Evolutionary conservation across 2,113 vertebrate species (phyloP), one percentile per base, ranked within the genome.

Genomic region (Nyctibius bracteatus): DNA sequence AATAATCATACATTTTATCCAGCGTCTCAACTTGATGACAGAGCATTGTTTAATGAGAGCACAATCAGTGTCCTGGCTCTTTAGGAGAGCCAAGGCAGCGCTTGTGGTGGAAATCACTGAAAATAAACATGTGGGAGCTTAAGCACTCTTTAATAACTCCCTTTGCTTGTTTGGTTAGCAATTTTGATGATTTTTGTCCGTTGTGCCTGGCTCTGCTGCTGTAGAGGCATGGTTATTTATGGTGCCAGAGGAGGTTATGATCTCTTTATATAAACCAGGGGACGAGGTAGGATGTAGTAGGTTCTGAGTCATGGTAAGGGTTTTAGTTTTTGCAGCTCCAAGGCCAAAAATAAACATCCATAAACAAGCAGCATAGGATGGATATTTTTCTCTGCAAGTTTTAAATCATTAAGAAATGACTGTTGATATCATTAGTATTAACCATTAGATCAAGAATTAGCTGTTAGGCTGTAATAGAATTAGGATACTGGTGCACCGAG

Each of bases 131-230:
- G 74, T 87, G 92, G 93, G 78, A 89, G 78, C 66, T 90, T 89
- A 96, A 96, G 77, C 9, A 0, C 44, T 94, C 88, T 95, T 92
- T 94, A 97, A 92, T 85, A 95, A 93, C 86, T 95, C 91, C 79
- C 94, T 84, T 70, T 96, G 94, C 92, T 96, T 96, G 77, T 96
- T 96, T 96, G 83, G 65, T 96, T 95, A 92, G 94, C 83, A 95
- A 67, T 96, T 91, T 61, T 37, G 49, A 62, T 91, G 83, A 49
- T 81, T 95, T 91, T 79, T 7, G 68, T 84, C 47, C 4, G 0
- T 35, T 55, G 51, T 63, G 92, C 68, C 96, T 88, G 82, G 73
- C 86, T 79, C 41, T 86, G 94, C 61, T 85, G 94, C 86, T 85
- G 49, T 33, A 73, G 44, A 65, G 41, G n/a, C 52, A 61, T 16